Evolutionary conservation across 2,113 vertebrate species (phyloP).

Genomic region (Corythaixoides concolor): DNA sequence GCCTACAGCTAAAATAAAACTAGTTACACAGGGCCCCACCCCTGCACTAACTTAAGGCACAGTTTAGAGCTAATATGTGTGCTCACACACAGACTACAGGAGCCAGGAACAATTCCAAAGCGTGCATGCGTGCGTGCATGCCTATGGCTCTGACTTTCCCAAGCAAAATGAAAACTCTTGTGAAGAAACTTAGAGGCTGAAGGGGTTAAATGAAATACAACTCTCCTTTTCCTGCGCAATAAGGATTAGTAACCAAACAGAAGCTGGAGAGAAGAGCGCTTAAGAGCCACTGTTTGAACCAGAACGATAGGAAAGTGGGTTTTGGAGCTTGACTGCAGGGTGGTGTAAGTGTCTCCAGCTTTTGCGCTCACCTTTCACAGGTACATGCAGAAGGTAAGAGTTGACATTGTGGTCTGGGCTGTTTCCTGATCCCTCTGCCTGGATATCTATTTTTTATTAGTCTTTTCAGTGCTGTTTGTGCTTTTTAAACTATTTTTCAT

Average conservation of each 20-base stretch:
- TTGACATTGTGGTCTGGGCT: background rate
- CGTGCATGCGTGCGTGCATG: background rate
- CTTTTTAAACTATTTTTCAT: background rate
- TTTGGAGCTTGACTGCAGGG: background rate
- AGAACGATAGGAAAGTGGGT: background rate
- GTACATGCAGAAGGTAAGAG: conserved; percentile 39
- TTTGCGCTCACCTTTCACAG: background rate
- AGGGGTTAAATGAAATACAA: conserved; percentile 73
- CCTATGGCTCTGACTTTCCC: background rate
- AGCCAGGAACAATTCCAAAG: background rate
- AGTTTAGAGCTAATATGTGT: background rate
- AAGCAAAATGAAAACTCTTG: background rate
- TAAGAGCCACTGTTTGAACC: conserved; percentile 26
- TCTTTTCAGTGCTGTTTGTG: background rate
- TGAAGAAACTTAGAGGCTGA: conserved; percentile 11
- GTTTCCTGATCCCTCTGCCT: background rate
- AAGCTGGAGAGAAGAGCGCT: conserved; percentile 6
- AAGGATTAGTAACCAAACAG: conserved; percentile 65
- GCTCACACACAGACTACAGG: background rate
- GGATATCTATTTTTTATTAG: background rate
- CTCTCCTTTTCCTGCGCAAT: conserved; percentile 67
- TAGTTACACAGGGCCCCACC: conserved; percentile 49
- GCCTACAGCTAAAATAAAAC: conserved; percentile 41
- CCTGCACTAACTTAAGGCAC: conserved; percentile 17
- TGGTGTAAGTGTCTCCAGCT: background rate